phyloP scores from a whole-genome alignment of 2,113 vertebrate species.

The Stercorarius parasiticus region DNA sequence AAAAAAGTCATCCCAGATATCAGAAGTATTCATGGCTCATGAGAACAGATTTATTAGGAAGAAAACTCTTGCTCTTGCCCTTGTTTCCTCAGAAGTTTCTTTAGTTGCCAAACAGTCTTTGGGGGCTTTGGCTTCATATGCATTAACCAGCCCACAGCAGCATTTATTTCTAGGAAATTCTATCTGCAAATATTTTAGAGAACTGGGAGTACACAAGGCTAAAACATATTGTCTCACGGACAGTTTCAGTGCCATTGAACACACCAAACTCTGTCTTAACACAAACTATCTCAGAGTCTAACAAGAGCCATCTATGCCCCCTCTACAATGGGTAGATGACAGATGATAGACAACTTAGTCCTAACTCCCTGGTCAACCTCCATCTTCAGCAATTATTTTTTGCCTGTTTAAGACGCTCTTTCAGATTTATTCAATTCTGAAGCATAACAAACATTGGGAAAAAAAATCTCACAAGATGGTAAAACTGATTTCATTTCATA shows the following conservation, averaged over 20 bases:
- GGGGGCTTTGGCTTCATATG: not conserved
- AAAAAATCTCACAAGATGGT: not conserved
- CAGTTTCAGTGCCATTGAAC: not conserved
- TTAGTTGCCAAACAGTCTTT: not conserved
- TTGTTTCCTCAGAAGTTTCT: not conserved
- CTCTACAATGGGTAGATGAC: not conserved
- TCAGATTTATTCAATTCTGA: not conserved
- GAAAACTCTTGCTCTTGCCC: not conserved
- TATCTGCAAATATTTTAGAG: not conserved
- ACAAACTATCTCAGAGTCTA: not conserved
- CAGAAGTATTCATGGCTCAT: not conserved
- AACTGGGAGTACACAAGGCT: not conserved
- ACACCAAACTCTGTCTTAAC: not conserved
- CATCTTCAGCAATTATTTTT: not conserved
- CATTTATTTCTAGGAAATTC: not conserved
- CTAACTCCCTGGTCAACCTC: not conserved
- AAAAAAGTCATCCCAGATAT: not conserved
- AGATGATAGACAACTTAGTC: not conserved
- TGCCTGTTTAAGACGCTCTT: not conserved
- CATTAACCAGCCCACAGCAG: not conserved
- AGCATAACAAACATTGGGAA: not conserved
- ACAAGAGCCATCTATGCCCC: not conserved
- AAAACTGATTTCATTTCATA: not conserved
- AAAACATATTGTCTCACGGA: not conserved
- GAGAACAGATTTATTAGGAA: not conserved